phyloP scores from a whole-genome alignment of 2,113 vertebrate species.

The Antigone vipio region DNA sequence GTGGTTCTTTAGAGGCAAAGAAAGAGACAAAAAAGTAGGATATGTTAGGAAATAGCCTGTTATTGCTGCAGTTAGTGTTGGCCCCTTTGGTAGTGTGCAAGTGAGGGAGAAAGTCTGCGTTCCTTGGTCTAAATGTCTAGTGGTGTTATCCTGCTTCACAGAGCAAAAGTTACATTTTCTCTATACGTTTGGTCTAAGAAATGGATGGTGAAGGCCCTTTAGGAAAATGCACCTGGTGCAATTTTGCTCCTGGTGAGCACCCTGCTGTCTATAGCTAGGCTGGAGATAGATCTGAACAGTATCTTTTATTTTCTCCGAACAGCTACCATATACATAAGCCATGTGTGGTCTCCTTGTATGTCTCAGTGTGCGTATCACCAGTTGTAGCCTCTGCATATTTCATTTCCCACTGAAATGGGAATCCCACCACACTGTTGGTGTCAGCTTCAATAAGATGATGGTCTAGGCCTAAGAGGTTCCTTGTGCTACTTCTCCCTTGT shows the following conservation, averaged over 20 bases:
- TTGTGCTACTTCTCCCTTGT: background rate
- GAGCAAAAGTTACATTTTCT: background rate
- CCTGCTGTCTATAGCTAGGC: background rate
- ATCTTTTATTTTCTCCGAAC: background rate
- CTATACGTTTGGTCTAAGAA: background rate
- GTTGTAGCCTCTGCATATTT: background rate
- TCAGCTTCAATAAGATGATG: background rate
- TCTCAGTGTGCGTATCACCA: background rate
- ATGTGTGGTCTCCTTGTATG: no score
- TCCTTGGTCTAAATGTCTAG: background rate
- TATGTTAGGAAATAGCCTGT: background rate
- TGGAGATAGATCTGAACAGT: background rate
- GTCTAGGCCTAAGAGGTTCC: background rate
- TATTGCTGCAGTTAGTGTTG: background rate
- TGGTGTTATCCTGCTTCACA: background rate
- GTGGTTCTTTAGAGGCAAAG: background rate
- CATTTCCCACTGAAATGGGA: background rate
- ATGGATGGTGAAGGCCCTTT: background rate
- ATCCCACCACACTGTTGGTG: background rate
- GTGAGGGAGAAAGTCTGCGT: background rate
- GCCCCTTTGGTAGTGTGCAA: background rate
- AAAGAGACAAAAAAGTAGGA: background rate
- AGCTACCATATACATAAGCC: background rate
- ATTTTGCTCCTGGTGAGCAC: background rate
- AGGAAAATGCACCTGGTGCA: background rate